Evolutionary conservation across 2,113 vertebrate species (phyloP).

Genomic region (Nesoenas mayeri): DNA sequence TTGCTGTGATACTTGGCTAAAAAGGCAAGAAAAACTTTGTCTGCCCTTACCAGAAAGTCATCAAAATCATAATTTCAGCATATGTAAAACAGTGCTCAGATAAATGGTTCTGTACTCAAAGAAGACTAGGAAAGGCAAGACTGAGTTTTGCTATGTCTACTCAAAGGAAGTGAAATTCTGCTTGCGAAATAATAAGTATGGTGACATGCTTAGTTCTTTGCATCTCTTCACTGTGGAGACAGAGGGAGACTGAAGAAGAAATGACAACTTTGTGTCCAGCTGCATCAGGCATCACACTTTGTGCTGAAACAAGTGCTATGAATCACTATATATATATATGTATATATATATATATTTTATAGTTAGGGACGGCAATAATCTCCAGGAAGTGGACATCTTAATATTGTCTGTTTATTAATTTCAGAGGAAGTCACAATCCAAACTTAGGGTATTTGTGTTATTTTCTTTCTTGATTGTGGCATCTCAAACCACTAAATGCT

Average conservation of each 20-base stretch:
- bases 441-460: background rate
- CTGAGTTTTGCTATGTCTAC: background rate
- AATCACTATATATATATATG: background rate
- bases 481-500: background rate
- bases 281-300: background rate
- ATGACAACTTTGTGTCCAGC: background rate
- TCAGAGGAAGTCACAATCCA: background rate
- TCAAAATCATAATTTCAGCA: background rate
- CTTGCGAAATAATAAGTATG: background rate
- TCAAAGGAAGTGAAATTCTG: background rate
- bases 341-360: background rate
- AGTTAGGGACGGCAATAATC: background rate
- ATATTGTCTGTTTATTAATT: background rate
- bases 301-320: background rate
- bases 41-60: background rate
- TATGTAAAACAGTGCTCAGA: background rate
- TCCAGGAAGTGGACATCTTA: background rate
- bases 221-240: background rate
- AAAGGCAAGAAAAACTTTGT: background rate
- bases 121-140: background rate
- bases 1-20: constrained; percentile 8
- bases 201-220: background rate
- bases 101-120: background rate
- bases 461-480: background rate
- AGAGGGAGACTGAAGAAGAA: background rate